Base-by-base conservation (phyloP, 2,113 vertebrate species). In the Eulacestoma nigropectus region DNA sequence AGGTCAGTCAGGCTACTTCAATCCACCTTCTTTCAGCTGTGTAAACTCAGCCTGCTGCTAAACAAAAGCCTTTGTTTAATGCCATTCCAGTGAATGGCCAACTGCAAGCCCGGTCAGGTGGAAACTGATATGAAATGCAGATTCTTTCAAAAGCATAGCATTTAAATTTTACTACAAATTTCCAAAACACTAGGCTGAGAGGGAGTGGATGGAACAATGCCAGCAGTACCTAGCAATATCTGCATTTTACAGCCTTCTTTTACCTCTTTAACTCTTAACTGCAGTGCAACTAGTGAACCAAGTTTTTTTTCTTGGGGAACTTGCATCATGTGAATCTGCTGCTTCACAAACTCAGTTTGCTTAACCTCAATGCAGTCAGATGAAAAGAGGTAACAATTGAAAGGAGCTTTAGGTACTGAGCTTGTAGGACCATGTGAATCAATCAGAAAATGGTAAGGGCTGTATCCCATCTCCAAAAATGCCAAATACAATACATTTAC, bases 31-130 rank as follows among this genome's bases (percentile, higher is more conserved):
- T 39, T 82, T 93, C 95, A 95, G 80, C 89, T 95, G 89, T 94
- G 93, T 91, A 96, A 52, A 84, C 91, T 94, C 73, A 74, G 68
- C 21, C 67, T 60, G 25, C 77, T 81, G 78, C 56, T 76, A n/a
- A 95, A 96, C 93, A 95, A 92, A 95, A 91, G 89, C 94, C 49
- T 97, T 96, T 96, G 87, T 95, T 93, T 92, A 63, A 81, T 52
- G 52, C 44, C 47, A 81, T 62, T 75, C 42, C 74, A 75, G 32
- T 59, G 47, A 94, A 89, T 49, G 87, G 41, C 76, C 91, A 93
- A 70, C 74, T 90, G n/a, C 65, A 73, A 78, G 72, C 35, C 79
- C 91, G 89, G n/a, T 81, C 86, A 95, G 77, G 91, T 91, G 84
- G 80, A 82, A 95, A 82, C 82, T 73, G 90, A 85, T 90, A 94